Percentiles rank a stretch among this genome's conserved stretches.
Evolutionary conservation across 1,140 invertebrate species (phyloP).

Genomic region (Philopotamus ludificatus): DNA sequence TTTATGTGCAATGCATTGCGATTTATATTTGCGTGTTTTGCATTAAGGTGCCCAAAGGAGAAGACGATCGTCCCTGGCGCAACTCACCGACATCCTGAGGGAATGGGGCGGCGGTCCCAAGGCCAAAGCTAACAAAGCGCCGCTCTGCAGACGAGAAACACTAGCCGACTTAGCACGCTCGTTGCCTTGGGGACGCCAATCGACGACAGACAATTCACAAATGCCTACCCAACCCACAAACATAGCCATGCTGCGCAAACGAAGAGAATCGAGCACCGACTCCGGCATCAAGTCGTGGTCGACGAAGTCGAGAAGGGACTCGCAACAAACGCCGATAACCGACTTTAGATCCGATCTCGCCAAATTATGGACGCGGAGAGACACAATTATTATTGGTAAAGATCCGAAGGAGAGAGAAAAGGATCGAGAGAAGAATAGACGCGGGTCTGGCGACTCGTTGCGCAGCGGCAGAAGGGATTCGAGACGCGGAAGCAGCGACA

Average conservation of each 20-base stretch:
- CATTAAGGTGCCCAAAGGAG: conserved; percentile 60
- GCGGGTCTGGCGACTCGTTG: conserved; percentile 55
- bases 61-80: conserved; percentile 78
- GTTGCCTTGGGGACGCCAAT: conserved; percentile 70
- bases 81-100: conserved; percentile 81
- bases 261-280: conserved; percentile 79
- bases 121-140: conserved; percentile 62
- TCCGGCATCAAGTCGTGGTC: conserved; percentile 75
- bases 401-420: conserved; percentile 51
- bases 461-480: conserved; percentile 50
- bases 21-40: background rate
- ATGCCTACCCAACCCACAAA: conserved; percentile 54
- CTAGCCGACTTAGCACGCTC: conserved; percentile 77
- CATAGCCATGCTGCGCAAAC: conserved; percentile 55
- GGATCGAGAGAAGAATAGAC: conserved; percentile 46
- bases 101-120: conserved; percentile 78
- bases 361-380: conserved; percentile 67
- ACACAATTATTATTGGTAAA: conserved; percentile 49
- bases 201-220: conserved; percentile 57
- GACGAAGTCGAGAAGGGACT: conserved; percentile 70
- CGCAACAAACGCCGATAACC: conserved; percentile 61
- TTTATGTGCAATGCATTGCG: background rate
- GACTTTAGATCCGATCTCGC: conserved; percentile 72
- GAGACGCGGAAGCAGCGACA: conserved; percentile 46
- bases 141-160: conserved; percentile 77